Evolutionary conservation across 2,113 vertebrate genomes (phyloP).

Genomic region (Terrapene triunguis): DNA sequence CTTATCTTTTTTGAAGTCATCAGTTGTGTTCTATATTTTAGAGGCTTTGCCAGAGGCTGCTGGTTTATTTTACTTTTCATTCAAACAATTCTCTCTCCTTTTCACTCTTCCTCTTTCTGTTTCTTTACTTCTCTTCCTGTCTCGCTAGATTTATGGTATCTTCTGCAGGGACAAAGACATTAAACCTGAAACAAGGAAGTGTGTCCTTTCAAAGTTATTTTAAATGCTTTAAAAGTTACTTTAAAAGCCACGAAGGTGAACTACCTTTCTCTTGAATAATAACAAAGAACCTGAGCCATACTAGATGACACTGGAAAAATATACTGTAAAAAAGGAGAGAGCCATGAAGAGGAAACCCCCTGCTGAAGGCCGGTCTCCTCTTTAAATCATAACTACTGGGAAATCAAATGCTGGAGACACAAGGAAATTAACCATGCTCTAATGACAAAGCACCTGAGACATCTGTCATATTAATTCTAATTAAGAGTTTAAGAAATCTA

Average conservation of each 20-base stretch:
- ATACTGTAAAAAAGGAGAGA: background rate
- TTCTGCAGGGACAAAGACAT: background rate
- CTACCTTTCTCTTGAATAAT: background rate
- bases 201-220: constrained; percentile 21
- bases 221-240: constrained; percentile 14
- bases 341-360: constrained; percentile 22
- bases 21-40: constrained; percentile 18
- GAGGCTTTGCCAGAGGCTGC: background rate
- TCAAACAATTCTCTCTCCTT: background rate
- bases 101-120: background rate
- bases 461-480: background rate
- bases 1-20: constrained; percentile 7
- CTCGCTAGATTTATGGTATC: constrained; percentile 23
- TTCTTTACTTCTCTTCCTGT: background rate
- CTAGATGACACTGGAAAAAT: constrained; percentile 7
- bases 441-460: background rate
- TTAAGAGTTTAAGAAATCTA: background rate
- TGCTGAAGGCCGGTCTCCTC: background rate
- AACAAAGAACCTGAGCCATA: constrained; percentile 18
- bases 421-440: background rate
- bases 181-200: background rate
- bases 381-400: constrained; percentile 36
- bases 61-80: constrained; percentile 31
- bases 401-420: constrained; percentile 4
- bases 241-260: constrained; percentile 9